Evolutionary conservation across 2,888 invertebrate genomes (phyloP), one percentile per base, ranked within the genome.

Genomic region (Epinotia nisella): DNA sequence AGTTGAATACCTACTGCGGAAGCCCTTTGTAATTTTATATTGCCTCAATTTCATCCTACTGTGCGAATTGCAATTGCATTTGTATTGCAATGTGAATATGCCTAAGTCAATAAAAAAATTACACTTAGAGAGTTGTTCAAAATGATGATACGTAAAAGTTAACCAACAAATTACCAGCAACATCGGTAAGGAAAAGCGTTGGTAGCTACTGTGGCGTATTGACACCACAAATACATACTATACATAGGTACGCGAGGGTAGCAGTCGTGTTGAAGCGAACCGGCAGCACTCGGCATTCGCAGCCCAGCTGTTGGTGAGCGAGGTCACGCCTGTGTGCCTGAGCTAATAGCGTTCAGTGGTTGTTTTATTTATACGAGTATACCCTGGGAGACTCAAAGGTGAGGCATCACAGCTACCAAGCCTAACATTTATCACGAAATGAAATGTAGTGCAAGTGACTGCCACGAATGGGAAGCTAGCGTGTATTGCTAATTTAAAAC

Each of bases 21-120:
- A 68, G 49, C 67, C 59, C 49, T 59, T 68, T 59, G 35, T 58
- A 59, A 59, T 56, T 58, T 67, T 29, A 59, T 68, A 68, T 35
- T 49, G 49, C 45, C 58, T 45, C 41, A 3, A 41, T 55, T 65
- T 39, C 19, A 35, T 35, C 15, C 19, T 55, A 39, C 2, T 55
- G 19, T 2, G 39, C 15, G 15, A 19, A 29, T 29, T 55, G 41
- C 41, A n/a, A 11, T n/a, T n/a, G 19, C 19, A 59, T 41, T 39
- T 13, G 4, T 39, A 59, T 35, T 55, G 15, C 15, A 45, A 45
- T 15, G 15, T 45, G 45, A 45, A 45, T 15, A 4, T 45, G 15
- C 0, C 15, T 15, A 45, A 15, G 5, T 49, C 49, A 49, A 13
- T 2, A n/a, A n/a, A 49, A 49, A 45, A 49, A 49, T 0, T 15